These are phyloP conservation scores for Tribolium castaneum DNA, from an alignment of 1,140 invertebrate species.

Conservation along the genomic window DNA sequence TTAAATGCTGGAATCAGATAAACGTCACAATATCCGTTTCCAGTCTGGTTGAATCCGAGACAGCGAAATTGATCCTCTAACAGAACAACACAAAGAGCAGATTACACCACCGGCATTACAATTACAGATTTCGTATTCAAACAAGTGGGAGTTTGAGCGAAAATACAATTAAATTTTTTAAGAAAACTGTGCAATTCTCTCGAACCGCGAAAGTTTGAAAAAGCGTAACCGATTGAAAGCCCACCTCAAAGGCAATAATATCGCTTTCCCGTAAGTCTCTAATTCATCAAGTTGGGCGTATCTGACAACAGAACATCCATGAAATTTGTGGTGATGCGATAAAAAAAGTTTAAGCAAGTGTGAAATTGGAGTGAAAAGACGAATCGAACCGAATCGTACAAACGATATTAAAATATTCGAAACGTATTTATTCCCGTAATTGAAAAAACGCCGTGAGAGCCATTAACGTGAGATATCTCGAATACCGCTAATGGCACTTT, in stretches of 20 bases:
- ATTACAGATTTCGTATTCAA: background rate
- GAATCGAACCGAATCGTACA: conserved; percentile 29
- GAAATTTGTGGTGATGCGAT: conserved; percentile 2
- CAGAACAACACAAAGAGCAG: background rate
- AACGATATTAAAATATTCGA: conserved; percentile 15
- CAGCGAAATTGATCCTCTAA: background rate
- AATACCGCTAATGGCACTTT: conserved; percentile 9
- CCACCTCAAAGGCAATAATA: background rate
- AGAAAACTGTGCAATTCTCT: background rate
- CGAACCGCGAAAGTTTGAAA: background rate
- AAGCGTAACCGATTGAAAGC: background rate
- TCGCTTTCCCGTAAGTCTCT: conserved; percentile 12
- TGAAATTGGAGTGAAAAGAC: conserved; percentile 18
- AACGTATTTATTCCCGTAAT: conserved; percentile 14
- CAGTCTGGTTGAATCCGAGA: background rate
- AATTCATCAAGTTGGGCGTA: background rate
- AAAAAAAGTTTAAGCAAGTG: conserved; percentile 26
- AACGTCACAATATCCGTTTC: background rate
- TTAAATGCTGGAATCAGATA: background rate
- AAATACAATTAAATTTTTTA: background rate
- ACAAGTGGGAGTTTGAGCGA: background rate
- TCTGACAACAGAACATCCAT: conserved; percentile 9
- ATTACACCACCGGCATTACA: background rate
- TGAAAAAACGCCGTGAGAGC: conserved; percentile 7
- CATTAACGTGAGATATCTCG: conserved; percentile 2